A percentile compares a stretch with the other conserved stretches of the same genome.
phyloP scores from a whole-genome alignment of 1,140 invertebrate genomes.

The Trinorchestia longiramus region DNA sequence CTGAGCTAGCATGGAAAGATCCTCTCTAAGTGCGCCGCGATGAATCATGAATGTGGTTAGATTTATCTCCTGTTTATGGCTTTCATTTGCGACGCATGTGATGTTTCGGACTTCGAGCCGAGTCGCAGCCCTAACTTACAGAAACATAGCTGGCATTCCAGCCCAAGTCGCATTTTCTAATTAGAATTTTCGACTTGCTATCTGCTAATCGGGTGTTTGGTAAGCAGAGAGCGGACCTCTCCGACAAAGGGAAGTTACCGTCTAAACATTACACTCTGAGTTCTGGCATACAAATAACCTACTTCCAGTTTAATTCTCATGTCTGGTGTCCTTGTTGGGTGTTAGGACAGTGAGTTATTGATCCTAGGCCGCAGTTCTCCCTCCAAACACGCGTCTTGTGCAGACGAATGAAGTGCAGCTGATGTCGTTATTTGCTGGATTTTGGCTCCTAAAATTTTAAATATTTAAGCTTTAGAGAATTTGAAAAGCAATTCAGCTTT shows the following conservation, averaged over 20 bases:
- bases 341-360: constrained; percentile 54
- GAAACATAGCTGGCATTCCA: constrained; percentile 10
- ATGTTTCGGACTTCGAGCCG: background rate
- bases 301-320: constrained; percentile 53
- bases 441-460: background rate
- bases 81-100: constrained; percentile 38
- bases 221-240: constrained; percentile 50
- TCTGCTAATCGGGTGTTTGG: constrained; percentile 54
- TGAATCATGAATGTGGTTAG: constrained; percentile 47
- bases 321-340: constrained; percentile 48
- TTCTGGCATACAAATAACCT: constrained; percentile 51
- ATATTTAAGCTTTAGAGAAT: background rate
- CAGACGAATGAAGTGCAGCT: constrained; percentile 28
- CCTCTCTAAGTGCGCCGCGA: background rate
- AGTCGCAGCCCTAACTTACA: constrained; percentile 3
- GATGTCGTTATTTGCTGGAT: background rate
- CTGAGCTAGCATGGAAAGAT: constrained; percentile 17
- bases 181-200: constrained; percentile 54
- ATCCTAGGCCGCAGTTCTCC: constrained; percentile 8
- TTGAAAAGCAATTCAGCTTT: background rate
- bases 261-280: constrained; percentile 43
- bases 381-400: background rate
- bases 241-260: constrained; percentile 48
- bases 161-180: constrained; percentile 48
- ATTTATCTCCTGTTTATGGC: constrained; percentile 44